Evolutionary conservation across 1,140 invertebrate species (phyloP), one percentile per base, ranked within the genome.

Genomic region (Venturia canescens): DNA sequence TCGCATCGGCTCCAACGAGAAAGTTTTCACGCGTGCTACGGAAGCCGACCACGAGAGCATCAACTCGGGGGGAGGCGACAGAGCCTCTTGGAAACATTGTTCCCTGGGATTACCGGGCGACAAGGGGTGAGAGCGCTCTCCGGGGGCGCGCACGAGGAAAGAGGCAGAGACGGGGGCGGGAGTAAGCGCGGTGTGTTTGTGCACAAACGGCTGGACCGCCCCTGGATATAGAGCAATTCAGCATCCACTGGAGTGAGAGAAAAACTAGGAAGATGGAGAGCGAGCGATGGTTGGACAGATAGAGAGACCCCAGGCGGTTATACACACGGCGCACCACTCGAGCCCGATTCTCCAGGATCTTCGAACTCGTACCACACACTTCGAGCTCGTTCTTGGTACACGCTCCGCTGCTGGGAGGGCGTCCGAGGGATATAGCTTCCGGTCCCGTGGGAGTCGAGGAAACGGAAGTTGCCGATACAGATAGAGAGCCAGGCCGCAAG

Each of bases 381-480:
- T 74, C 75, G 1, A 60, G 44, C 60, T 34, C 60, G 75, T n/a
- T 66, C 23, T 69, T 53, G 26, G 71, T 29, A 1, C 48, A 60
- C 57, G 66, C 57, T 77, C 66, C 66, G 53, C 57, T 31, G 9
- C 27, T n/a, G n/a, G n/a, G n/a, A n/a, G n/a, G 29, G 18, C 57
- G 48, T 53, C 53, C 34, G 21, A 34, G 75, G 75, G 31, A 77
- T 63, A 77, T 63, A 26, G 75, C 75, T 77, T 77, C 60, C 75
- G 48, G 75, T 77, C 75, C 57, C 75, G 75, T 23, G 75, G 75
- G 75, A 77, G 18, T 31, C 29, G 21, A 77, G 75, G 75, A 66
- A 77, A 77, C 75, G 75, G 75, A 77, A 77, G 75, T 77, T 66
- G 34, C 31, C 75, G 57, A 77, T 77, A 77, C 66, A 77, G 75